Evolutionary conservation across 1,140 invertebrate species (phyloP).

Genomic region (Drosophila tristis): DNA sequence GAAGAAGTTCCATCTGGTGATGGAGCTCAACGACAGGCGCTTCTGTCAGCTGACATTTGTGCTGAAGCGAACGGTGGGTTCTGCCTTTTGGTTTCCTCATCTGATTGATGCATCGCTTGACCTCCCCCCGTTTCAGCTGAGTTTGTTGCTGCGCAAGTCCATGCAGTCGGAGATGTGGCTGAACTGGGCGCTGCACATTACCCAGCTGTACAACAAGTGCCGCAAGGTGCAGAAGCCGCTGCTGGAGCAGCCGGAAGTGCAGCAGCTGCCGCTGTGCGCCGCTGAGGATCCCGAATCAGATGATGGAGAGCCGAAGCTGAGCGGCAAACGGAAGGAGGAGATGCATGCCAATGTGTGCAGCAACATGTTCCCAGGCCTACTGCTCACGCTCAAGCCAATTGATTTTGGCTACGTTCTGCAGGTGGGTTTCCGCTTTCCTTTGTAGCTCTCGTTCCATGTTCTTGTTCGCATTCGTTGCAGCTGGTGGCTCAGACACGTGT

Average conservation of each 20-base stretch:
- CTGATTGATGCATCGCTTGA: not conserved
- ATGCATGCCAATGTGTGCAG: conserved; percentile 84
- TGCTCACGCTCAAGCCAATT: conserved; percentile 85
- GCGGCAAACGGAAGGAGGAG: conserved; percentile 68
- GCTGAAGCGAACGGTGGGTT: conserved; percentile 74
- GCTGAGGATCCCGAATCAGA: conserved; percentile 15
- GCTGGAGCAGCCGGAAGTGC: conserved; percentile 7
- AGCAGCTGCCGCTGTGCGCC: not conserved
- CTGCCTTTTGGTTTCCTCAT: accelerated
- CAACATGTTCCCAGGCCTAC: conserved; percentile 86
- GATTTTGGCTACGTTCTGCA: conserved; percentile 86
- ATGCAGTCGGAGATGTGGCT: conserved; percentile 79
- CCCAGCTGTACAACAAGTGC: conserved; percentile 73
- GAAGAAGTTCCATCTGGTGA: conserved; percentile 72
- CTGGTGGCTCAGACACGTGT: conserved; percentile 68
- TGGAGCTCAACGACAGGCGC: conserved; percentile 73
- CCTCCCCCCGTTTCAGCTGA: conserved; percentile 38
- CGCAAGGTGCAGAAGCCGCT: conserved; percentile 51
- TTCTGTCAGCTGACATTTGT: conserved; percentile 81
- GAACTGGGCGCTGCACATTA: conserved; percentile 78
- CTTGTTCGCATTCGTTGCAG: not conserved
- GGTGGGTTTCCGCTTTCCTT: conserved; percentile 73
- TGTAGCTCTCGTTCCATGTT: not conserved
- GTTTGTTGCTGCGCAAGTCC: conserved; percentile 65
- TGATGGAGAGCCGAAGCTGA: conserved; percentile 51